Evolutionary conservation across 1,140 invertebrate genomes (phyloP).

Genomic region (Aphis gossypii): DNA sequence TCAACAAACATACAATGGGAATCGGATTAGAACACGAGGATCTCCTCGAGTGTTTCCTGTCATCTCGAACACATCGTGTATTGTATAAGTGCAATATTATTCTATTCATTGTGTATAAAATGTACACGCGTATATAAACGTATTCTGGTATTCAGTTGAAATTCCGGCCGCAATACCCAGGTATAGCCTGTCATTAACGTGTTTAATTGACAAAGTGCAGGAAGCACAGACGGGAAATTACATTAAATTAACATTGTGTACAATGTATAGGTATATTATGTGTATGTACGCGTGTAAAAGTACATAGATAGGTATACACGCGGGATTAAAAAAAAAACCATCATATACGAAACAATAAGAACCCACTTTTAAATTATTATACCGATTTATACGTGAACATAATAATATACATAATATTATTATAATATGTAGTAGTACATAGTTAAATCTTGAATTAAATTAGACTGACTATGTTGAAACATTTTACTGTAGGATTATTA

Average conservation of each 20-base stretch:
- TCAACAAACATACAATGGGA: not conserved
- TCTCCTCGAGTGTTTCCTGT: not conserved
- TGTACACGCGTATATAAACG: not conserved
- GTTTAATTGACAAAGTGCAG: slow-evolving; percentile 48
- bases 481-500: too few species aligned
- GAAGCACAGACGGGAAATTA: slow-evolving; percentile 31
- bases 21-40: not conserved
- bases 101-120: not conserved
- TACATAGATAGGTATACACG: not conserved
- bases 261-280: not conserved
- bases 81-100: not conserved
- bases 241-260: slow-evolving; percentile 43
- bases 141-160: not conserved
- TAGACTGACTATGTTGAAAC: too few species aligned
- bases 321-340: not conserved
- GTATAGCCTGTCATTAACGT: slow-evolving; percentile 14
- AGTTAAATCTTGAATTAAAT: too few species aligned
- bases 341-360: not conserved
- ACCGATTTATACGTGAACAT: not conserved
- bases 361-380: not conserved
- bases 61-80: not conserved
- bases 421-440: too few species aligned
- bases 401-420: too few species aligned
- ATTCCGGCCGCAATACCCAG: not conserved
- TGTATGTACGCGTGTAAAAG: too few species aligned